phyloP scores from a whole-genome alignment of 2,888 invertebrate species.

The Xanthia togata region DNA sequence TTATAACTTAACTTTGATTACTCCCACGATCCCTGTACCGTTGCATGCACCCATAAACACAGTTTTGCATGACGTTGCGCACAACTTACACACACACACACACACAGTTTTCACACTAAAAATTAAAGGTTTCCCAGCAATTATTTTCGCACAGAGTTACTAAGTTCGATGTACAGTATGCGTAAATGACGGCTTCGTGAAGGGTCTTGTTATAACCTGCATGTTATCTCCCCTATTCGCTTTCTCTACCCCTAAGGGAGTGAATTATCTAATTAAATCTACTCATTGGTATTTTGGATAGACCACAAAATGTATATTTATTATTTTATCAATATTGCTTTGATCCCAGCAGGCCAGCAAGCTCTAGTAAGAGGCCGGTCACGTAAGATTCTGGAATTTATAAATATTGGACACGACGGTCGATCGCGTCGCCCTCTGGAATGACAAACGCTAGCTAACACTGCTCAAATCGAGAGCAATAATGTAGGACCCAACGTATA shows the following conservation, averaged over 20 bases:
- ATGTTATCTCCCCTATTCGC: neutral
- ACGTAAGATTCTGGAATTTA: slow-evolving; percentile 55
- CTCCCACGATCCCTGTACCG: too few species aligned
- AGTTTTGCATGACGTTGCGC: too few species aligned
- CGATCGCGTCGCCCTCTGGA: slow-evolving; percentile 37
- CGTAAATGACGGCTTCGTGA: too few species aligned
- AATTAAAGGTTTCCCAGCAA: too few species aligned
- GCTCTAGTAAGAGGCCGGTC: slow-evolving; percentile 30
- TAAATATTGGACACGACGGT: slow-evolving; percentile 51
- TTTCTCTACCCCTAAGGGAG: neutral
- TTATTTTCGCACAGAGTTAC: too few species aligned
- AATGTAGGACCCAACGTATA: slow-evolving; percentile 30
- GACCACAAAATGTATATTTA: neutral
- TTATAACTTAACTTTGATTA: too few species aligned
- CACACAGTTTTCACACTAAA: too few species aligned
- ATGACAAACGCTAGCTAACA: slow-evolving; percentile 50
- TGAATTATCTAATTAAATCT: neutral
- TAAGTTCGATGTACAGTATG: too few species aligned
- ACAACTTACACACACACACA: too few species aligned
- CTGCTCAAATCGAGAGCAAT: slow-evolving; percentile 53
- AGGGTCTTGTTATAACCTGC: too few species aligned
- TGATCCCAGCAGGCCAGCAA: slow-evolving; percentile 3
- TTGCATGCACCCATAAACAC: too few species aligned
- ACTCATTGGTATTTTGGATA: neutral
- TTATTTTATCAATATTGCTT: slow-evolving; percentile 10